Evolutionary conservation across 2,888 invertebrate genomes (phyloP).

Genomic region (Parnassius apollo): DNA sequence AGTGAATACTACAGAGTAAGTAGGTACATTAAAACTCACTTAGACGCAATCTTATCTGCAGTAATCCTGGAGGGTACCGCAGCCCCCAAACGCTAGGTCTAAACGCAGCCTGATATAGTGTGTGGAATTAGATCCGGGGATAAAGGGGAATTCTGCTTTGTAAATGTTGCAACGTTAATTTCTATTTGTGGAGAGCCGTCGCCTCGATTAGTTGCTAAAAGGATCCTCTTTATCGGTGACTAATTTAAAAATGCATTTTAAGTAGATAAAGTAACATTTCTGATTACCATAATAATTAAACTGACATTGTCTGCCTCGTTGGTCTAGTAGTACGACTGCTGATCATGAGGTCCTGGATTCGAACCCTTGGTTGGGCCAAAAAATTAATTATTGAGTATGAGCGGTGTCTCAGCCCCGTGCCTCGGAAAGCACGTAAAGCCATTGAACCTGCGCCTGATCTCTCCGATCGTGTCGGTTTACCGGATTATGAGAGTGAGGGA

Average conservation of each 20-base stretch:
- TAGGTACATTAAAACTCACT: conserved; percentile 37
- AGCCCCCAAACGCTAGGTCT: conserved; percentile 39
- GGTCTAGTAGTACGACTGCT: too few relatives aligned
- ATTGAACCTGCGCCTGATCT: too few relatives aligned
- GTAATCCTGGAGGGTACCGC: conserved; percentile 38
- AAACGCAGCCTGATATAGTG: conserved; percentile 32
- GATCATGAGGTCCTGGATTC: too few relatives aligned
- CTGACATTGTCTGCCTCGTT: too few relatives aligned
- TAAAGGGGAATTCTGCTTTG: conserved; percentile 32
- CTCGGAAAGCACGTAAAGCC: too few relatives aligned
- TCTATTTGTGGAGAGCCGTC: conserved; percentile 28
- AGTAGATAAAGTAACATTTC: too few relatives aligned
- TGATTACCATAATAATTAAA: too few relatives aligned
- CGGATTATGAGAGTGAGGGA: too few relatives aligned
- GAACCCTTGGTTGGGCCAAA: too few relatives aligned
- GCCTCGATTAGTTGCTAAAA: conserved; percentile 3
- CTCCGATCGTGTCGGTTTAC: too few relatives aligned
- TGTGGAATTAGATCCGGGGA: conserved; percentile 35
- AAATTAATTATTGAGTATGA: too few relatives aligned
- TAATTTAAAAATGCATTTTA: conserved; percentile 29
- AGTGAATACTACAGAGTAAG: conserved; percentile 27
- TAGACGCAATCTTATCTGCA: conserved; percentile 42
- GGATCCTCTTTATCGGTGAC: conserved; percentile 28
- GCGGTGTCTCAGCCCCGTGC: too few relatives aligned
- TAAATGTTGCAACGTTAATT: conserved; percentile 28